These are phyloP conservation scores for Tragulus kanchil DNA, from an alignment of 2,113 vertebrate genomes.

Conservation along the genomic window DNA sequence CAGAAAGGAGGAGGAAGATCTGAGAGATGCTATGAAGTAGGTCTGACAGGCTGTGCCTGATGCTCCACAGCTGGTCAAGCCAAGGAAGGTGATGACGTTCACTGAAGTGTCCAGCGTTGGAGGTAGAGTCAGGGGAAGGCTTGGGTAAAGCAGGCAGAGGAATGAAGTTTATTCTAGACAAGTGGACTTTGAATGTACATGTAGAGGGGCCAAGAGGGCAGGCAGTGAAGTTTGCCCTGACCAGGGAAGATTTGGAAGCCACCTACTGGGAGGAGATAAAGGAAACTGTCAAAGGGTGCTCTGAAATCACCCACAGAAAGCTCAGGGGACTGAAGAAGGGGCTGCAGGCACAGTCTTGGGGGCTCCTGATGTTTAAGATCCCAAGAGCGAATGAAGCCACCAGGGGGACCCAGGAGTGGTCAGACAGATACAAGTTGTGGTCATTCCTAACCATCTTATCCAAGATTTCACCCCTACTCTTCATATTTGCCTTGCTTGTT, in stretches of 20 bases:
- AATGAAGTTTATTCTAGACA: neutral
- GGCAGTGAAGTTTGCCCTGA: neutral
- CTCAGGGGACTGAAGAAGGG: neutral
- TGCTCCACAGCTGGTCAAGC: neutral
- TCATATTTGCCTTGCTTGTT: neutral
- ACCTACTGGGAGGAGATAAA: neutral
- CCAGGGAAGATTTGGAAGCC: neutral
- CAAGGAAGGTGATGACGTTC: neutral
- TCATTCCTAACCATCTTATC: neutral
- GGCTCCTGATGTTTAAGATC: neutral
- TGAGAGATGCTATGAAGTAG: neutral
- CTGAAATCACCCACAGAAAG: neutral
- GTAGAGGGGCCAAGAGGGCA: neutral
- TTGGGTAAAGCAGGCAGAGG: neutral
- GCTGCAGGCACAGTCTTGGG: neutral
- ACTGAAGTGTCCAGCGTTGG: fast-evolving
- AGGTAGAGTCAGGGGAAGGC: neutral
- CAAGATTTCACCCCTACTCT: neutral
- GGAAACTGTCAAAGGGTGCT: neutral
- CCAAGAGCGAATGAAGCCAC: neutral
- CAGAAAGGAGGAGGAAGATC: neutral
- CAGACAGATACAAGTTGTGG: neutral
- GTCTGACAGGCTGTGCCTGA: neutral
- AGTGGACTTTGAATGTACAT: fast-evolving
- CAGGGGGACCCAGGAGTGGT: neutral